Evolutionary conservation across 92 coral and sea anemone genomes (phyloP), one percentile per base, ranked within the genome.

Genomic region (Plumapathes pennacea): DNA sequence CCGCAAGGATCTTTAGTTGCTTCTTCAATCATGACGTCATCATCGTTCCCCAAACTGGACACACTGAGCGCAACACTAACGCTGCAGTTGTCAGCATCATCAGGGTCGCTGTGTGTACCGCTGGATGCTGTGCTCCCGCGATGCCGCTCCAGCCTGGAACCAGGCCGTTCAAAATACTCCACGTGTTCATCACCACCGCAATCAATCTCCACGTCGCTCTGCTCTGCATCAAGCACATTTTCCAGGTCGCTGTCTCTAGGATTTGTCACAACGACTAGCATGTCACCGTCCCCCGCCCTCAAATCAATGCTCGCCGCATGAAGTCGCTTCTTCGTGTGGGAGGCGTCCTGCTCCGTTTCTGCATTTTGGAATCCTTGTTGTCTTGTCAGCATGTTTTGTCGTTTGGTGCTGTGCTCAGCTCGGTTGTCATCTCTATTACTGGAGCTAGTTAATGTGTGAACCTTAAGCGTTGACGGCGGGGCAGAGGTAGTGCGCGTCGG

Each of bases 51-150:
- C 25, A 91, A 65, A 66, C 96, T 91, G 46, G 96, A 76, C 5
- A 88, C 89, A 62, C 90, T 85, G 38, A 91, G 67, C 32, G 49
- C 95, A 11, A 72, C 96, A 67, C 96, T 88, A 6, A 78, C 76
- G 40, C 91, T 84, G 47, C 82, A 73, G 33, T 75, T 74, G 20
- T 91, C 97, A 11, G 89, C 96, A 41, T 79, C 48, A 25, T 88
- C 82, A 4, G 86, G 80, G 4, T 88, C 96, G 53, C 86, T 88
- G 56, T 78, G 86, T 25, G 62, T 61, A 11, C 42, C 64, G 38
- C 90, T 79, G 13, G 88, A 78, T 6, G 86, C 85, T n/a, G n/a
- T n/a, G 23, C 86, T 82, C 7, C 90, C 95, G 38, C 72, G 74
- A 6, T 85, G 81, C 19, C 86, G 82, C 24, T 73, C 85, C 32